Conservation (phyloP, 2,797 vertebrate species). For the Pithecia hirsuta region DNA sequence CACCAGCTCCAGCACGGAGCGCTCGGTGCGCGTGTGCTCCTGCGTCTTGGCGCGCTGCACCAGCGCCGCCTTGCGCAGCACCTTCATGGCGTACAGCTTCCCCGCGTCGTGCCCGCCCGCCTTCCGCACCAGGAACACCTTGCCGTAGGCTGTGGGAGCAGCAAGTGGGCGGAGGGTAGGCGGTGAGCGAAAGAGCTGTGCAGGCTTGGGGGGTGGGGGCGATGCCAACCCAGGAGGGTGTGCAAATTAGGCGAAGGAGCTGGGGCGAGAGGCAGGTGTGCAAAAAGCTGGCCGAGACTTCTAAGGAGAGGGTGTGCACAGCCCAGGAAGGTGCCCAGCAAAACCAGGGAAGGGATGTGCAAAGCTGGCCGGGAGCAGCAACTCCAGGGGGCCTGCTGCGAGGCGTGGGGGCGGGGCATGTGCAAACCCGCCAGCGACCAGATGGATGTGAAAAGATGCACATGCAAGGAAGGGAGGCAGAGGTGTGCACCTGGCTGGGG, state of each 20-base stretch:
- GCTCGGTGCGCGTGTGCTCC: conserved; percentile 94
- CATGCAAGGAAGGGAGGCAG: neutral
- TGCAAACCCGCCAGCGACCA: neutral
- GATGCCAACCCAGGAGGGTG: neutral
- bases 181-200: neutral
- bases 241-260: neutral
- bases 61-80: conserved; percentile 95
- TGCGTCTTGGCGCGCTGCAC: conserved; percentile 95
- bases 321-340: neutral
- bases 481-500: neutral
- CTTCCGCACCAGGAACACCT: conserved; percentile 96
- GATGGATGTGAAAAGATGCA: neutral
- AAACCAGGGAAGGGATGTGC: neutral
- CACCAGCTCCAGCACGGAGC: conserved; percentile 94
- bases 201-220: neutral
- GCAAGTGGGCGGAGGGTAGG: conserved; percentile 53
- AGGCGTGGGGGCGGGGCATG: conserved; percentile 15
- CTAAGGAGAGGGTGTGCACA: neutral
- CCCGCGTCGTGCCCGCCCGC: conserved; percentile 91
- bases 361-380: neutral
- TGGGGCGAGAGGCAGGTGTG: neutral
- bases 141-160: conserved; percentile 91
- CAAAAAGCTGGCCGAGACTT: conserved; percentile 21
- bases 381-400: neutral
- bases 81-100: conserved; percentile 97